phyloP scores from a whole-genome alignment of 2,113 vertebrate genomes.

The Dipodomys stephensi region DNA sequence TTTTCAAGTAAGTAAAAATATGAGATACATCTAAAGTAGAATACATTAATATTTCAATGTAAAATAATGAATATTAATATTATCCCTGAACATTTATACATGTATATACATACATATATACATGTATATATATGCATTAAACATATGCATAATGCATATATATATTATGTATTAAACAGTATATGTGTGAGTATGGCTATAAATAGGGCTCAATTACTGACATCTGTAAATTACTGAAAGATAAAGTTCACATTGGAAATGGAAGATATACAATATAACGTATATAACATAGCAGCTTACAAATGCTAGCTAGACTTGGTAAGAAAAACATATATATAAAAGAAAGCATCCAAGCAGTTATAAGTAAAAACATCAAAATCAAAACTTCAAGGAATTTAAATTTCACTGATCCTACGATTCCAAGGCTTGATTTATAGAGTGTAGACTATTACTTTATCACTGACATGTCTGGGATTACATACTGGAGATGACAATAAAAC shows the following conservation, averaged over 20 bases:
- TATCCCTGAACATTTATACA: not conserved
- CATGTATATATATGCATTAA: not conserved
- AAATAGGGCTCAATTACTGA: not conserved
- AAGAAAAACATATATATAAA: not conserved
- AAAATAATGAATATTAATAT: not conserved
- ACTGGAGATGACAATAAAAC: constrained; percentile 9
- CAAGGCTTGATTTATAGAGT: constrained; percentile 40
- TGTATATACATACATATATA: not conserved
- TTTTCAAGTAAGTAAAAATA: not conserved
- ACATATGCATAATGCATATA: not conserved
- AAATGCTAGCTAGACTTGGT: too few species aligned
- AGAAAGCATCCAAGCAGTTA: not conserved
- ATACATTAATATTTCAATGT: not conserved
- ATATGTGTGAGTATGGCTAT: not conserved
- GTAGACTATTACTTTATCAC: constrained; percentile 33
- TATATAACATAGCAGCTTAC: not conserved
- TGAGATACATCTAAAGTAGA: not conserved
- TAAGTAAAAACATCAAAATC: constrained; percentile 1
- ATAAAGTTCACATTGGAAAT: not conserved
- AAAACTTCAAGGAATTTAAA: constrained; percentile 8
- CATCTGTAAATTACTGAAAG: not conserved
- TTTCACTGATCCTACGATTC: constrained; percentile 24
- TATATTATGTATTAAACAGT: not conserved
- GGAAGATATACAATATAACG: not conserved
- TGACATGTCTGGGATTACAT: constrained; percentile 4